A percentile compares a stretch with the other conserved stretches of the same genome.
Evolutionary conservation across 2,797 vertebrate species (phyloP).

Genomic region (Bovichtus diacanthus): DNA sequence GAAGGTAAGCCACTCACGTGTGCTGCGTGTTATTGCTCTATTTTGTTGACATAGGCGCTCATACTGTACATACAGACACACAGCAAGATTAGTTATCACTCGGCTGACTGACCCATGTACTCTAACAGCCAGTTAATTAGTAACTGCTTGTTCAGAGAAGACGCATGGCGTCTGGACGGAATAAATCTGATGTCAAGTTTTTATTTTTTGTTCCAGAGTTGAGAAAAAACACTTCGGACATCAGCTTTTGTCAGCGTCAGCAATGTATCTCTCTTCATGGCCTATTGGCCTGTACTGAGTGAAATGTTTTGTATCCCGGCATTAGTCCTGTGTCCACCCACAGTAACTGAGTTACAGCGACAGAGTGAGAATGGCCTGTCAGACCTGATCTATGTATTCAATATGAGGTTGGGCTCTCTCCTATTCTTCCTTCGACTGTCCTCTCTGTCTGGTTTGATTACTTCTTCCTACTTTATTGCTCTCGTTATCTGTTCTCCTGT

Average conservation of each 20-base stretch:
- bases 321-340: conserved; percentile 58
- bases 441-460: conserved; percentile 56
- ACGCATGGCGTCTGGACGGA: background rate
- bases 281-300: conserved; percentile 23
- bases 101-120: background rate
- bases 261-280: background rate
- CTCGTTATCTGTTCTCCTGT: conserved; percentile 42
- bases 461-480: conserved; percentile 46
- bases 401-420: conserved; percentile 57
- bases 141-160: conserved; percentile 38
- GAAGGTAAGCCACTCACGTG: conserved; percentile 88
- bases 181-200: background rate
- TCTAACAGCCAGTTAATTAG: conserved; percentile 54
- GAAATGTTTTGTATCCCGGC: conserved; percentile 46
- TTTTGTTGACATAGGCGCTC: conserved; percentile 41
- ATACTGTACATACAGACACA: conserved; percentile 1
- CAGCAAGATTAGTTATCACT: conserved; percentile 40
- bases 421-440: conserved; percentile 27
- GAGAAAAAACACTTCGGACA: background rate
- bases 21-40: conserved; percentile 18
- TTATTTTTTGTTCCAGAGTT: conserved; percentile 6
- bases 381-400: conserved; percentile 75
- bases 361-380: conserved; percentile 76
- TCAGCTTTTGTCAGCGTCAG: conserved; percentile 6
- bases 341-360: conserved; percentile 73